Percentiles rank a stretch among this genome's conserved stretches.
These are phyloP conservation scores for Thermophis baileyi DNA, from an alignment of 2,113 vertebrate genomes.

Conservation along the genomic window DNA sequence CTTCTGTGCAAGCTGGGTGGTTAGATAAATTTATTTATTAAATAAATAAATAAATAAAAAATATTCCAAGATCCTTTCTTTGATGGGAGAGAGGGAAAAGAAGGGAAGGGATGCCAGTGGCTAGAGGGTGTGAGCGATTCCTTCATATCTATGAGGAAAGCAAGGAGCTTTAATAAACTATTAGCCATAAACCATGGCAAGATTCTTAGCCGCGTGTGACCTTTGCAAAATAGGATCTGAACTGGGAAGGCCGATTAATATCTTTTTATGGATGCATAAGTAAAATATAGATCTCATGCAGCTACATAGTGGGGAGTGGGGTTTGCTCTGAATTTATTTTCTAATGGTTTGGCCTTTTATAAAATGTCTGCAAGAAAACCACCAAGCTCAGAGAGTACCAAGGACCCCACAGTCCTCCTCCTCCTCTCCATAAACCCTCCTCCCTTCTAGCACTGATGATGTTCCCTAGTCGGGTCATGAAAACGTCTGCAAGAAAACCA, in stretches of 20 bases:
- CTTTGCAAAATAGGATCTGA: not conserved
- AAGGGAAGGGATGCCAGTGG: not conserved
- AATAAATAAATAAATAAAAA: too few relatives aligned
- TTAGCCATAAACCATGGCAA: not conserved
- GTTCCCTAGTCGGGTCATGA: not conserved
- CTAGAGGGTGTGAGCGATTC: not conserved
- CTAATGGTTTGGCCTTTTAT: too few relatives aligned
- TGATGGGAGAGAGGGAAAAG: too few relatives aligned
- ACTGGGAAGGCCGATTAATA: not conserved
- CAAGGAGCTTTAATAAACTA: not conserved
- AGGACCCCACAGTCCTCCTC: too few relatives aligned
- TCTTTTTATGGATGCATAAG: not conserved
- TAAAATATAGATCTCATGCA: not conserved
- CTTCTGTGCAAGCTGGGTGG: too few relatives aligned
- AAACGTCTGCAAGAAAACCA: not conserved
- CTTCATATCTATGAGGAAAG: too few relatives aligned
- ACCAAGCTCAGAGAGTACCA: too few relatives aligned
- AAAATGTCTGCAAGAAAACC: too few relatives aligned
- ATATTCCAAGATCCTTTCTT: too few relatives aligned
- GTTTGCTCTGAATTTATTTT: too few relatives aligned
- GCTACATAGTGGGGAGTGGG: not conserved
- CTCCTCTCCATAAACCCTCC: too few relatives aligned
- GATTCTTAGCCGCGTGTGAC: not conserved
- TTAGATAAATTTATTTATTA: too few relatives aligned
- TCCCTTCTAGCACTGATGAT: not conserved